Evolutionary conservation across 1,140 invertebrate genomes (phyloP), one percentile per base, ranked within the genome.

Genomic region (Oreohelix idahoensis): DNA sequence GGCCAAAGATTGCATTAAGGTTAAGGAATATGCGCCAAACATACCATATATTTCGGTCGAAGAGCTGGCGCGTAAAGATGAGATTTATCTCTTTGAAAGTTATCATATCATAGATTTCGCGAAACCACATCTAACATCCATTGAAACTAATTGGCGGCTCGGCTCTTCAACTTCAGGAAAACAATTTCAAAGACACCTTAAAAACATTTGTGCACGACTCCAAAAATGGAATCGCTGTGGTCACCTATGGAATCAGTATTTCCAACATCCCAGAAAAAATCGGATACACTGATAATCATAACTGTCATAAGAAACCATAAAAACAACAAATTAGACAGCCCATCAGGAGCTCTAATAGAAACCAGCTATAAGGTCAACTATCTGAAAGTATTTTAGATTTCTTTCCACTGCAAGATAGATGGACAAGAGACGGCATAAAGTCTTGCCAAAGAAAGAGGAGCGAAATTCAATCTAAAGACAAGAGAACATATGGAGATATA

Each of bases 211-310:
- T 87, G 58, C 80, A 88, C 45, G 32, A 51, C 20, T 77, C 84
- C 17, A 84, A 85, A 63, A 53, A 84, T 63, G 88, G 87, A 0
- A 63, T 86, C 15, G 83, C 88, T 15, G 63, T 89, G 17, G 83
- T 87, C 0, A 84, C 85, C 0, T 87, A 87, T 71, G 88, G 88
- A 29, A 85, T 83, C 74, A 58, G 83, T 51, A 45, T 88, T 0
- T 77, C 81, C 23, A 32, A 38, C n/a, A 66, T 81, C 32, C 80
- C 85, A 13, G 36, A 58, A 45, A 42, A 84, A n/a, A 29, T 85
- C 17, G 75, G n/a, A n/a, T n/a, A n/a, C n/a, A n/a, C n/a, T n/a
- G n/a, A n/a, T n/a, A n/a, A n/a, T n/a, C n/a, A n/a, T n/a, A n/a
- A n/a, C n/a, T n/a, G n/a, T n/a, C n/a, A n/a, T n/a, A n/a, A n/a